Conservation (phyloP, 2,888 invertebrate species). For the Cynaeus angustus region DNA sequence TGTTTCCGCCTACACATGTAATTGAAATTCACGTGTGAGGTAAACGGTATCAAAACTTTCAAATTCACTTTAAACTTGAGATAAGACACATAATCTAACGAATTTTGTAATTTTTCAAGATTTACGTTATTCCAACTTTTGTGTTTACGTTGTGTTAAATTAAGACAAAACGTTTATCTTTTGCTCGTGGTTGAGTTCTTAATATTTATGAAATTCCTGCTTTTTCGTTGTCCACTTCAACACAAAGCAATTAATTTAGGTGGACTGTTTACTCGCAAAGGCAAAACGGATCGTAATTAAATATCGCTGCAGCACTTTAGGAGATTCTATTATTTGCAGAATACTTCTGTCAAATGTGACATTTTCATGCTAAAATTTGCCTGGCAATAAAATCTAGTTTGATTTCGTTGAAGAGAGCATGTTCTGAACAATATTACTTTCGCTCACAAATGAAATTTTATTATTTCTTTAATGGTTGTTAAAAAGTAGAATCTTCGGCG, state of each 20-base stretch:
- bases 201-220: slow-evolving; percentile 14
- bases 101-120: no score
- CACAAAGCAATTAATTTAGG: slow-evolving; percentile 32
- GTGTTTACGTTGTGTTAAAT: no score
- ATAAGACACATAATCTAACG: no score
- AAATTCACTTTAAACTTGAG: neutral
- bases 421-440: no score
- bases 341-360: neutral
- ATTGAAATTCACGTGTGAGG: slow-evolving; percentile 10
- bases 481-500: neutral
- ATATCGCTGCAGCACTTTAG: slow-evolving; percentile 23
- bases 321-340: slow-evolving; percentile 16
- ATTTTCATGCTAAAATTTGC: no score
- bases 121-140: no score
- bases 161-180: slow-evolving; percentile 1
- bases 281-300: slow-evolving; percentile 31
- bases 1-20: neutral
- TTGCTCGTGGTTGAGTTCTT: slow-evolving; percentile 14
- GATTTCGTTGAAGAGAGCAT: no score
- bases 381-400: no score
- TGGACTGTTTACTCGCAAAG: slow-evolving; percentile 28
- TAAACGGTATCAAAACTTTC: neutral
- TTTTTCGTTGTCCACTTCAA: slow-evolving; percentile 29
- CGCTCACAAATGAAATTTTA: no score
- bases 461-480: neutral